Evolutionary conservation across 2,888 invertebrate genomes (phyloP), one percentile per base, ranked within the genome.

Genomic region (Heteromyza rotundicornis): DNA sequence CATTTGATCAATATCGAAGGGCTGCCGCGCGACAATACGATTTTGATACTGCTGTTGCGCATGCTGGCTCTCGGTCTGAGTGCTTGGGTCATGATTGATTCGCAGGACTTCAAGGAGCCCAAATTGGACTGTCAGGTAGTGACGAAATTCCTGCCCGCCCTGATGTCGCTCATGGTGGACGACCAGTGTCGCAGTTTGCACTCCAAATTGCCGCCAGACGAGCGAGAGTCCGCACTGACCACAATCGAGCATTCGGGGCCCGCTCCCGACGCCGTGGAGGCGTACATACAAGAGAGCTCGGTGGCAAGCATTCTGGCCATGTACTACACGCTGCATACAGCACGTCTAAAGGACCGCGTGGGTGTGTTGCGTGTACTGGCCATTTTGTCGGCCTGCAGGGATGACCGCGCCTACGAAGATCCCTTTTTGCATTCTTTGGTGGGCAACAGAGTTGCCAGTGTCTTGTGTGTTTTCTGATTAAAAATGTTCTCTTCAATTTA

Each of bases 61-160:
- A 96, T 98, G 96, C 84, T 98, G 68, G 92, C 95, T 0, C 84
- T 98, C 49, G 97, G 97, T 0, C 84, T 97, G 47, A 94, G 95
- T 80, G 95, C 96, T 2, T 97, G 97, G 96, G 91, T 94, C 32
- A 97, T 98, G 94, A 96, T 98, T 68, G 95, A 96, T 81, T 94
- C 95, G 1, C 92, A 94, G 85, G 93, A 94, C 71, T 97, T 96
- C 76, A 95, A 95, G 78, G 98, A 98, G 81, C 96, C 97, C 0
- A 96, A 96, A 84, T 85, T 97, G 62, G 96, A 97, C 73, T 90
- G 91, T 76, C 94, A 95, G 85, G 90, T 97, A 27, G 94, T 98
- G 0, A 96, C 96, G 0, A 96, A 96, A 83, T 97, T 96, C 84
- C 84, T 98, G 65, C 96, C 98, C 1, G 94, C 95, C 1, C 84